Percentiles rank a stretch among this genome's conserved stretches.
These are phyloP conservation scores for Schizotus pectinicornis DNA, from an alignment of 2,888 invertebrate species.

Conservation along the genomic window DNA sequence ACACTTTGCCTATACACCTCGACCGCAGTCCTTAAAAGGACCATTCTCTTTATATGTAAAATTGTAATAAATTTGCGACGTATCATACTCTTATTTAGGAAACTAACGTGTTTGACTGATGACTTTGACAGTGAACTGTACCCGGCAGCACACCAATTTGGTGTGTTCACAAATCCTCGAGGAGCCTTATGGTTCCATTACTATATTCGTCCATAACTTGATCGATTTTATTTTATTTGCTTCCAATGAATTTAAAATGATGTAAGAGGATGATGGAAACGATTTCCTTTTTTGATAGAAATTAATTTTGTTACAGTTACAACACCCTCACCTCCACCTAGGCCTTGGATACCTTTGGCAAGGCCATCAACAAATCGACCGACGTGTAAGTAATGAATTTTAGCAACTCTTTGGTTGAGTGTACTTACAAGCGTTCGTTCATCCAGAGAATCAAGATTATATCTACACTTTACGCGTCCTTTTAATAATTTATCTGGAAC, in stretches of 20 bases:
- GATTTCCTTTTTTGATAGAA: conserved; percentile 29
- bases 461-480: no score
- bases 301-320: conserved; percentile 76
- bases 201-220: no score
- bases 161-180: background rate
- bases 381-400: conserved; percentile 76
- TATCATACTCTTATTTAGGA: no score
- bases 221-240: background rate
- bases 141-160: background rate
- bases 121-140: background rate
- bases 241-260: no score
- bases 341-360: conserved; percentile 94
- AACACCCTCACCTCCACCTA: conserved; percentile 86
- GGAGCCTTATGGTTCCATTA: background rate
- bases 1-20: no score
- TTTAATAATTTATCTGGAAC: no score
- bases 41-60: no score
- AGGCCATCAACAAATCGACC: conserved; percentile 88
- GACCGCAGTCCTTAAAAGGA: no score
- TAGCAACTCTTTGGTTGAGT: background rate
- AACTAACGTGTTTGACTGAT: background rate
- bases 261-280: background rate
- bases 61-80: no score
- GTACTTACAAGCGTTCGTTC: no score
- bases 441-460: background rate